phyloP scores from a whole-genome alignment of 2,888 invertebrate genomes.

The Caenorhabditis sinica region DNA sequence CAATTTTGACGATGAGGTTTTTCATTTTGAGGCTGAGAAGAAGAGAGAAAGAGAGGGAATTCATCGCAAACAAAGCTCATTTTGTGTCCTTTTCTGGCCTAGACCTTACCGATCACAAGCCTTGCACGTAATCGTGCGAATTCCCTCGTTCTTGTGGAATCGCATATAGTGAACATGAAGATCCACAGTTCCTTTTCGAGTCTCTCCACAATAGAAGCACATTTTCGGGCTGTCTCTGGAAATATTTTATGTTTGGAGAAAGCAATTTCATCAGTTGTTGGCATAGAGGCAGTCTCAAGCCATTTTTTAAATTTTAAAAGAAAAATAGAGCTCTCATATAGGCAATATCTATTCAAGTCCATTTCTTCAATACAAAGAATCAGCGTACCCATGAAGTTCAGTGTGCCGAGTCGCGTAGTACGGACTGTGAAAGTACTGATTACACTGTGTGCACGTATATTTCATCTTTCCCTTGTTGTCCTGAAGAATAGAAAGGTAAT shows the following conservation, averaged over 20 bases:
- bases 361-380: not conserved
- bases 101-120: slow-evolving; percentile 32
- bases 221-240: slow-evolving; percentile 31
- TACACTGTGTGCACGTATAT: slow-evolving; percentile 41
- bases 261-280: too few relatives aligned
- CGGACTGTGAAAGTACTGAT: slow-evolving; percentile 8
- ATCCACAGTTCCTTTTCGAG: slow-evolving; percentile 46
- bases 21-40: slow-evolving; percentile 23
- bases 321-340: too few relatives aligned
- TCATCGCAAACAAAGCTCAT: slow-evolving; percentile 35
- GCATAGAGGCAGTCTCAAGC: too few relatives aligned
- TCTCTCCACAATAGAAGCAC: slow-evolving; percentile 62
- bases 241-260: not conserved
- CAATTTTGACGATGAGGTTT: slow-evolving; percentile 40
- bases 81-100: slow-evolving; percentile 1
- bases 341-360: not conserved
- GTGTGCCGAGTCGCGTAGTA: slow-evolving; percentile 33
- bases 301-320: too few relatives aligned
- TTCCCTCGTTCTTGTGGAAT: slow-evolving; percentile 48
- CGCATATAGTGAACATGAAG: slow-evolving; percentile 50
- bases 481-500: slow-evolving; percentile 5
- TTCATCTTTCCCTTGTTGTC: slow-evolving; percentile 27
- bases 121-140: slow-evolving; percentile 35
- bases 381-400: slow-evolving; percentile 42
- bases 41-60: slow-evolving; percentile 7